Percentiles rank a stretch among this genome's conserved stretches.
Evolutionary conservation across 2,113 vertebrate species (phyloP).

Genomic region (Eurystomus gularis): DNA sequence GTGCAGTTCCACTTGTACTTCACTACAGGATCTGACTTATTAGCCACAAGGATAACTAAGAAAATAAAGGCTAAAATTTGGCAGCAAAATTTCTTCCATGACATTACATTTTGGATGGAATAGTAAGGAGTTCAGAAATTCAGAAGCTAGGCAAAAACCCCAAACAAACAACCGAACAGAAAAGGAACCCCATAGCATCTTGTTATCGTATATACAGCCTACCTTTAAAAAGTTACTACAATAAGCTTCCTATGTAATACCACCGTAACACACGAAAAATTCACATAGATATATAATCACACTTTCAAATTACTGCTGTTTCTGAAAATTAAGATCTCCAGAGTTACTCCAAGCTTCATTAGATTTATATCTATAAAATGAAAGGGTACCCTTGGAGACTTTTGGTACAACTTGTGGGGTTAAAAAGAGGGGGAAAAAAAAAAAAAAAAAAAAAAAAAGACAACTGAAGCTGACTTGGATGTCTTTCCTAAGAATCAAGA

Average conservation of each 20-base stretch:
- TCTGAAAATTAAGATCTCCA: background rate
- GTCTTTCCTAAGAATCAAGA: conserved; percentile 18
- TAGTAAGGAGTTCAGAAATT: background rate
- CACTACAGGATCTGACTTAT: background rate
- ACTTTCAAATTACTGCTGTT: background rate
- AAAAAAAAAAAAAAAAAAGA: background rate
- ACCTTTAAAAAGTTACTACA: background rate
- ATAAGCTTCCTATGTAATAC: background rate
- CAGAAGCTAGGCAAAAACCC: background rate
- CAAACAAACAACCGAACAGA: background rate
- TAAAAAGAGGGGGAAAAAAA: background rate
- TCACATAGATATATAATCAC: background rate
- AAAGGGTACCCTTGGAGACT: background rate
- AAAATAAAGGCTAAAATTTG: background rate
- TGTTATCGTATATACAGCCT: background rate
- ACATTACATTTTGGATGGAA: background rate
- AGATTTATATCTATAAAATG: conserved; percentile 18
- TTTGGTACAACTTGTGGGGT: background rate
- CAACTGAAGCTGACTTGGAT: background rate
- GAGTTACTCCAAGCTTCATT: background rate
- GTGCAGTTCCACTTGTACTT: background rate
- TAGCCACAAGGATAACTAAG: background rate
- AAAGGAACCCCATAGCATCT: background rate
- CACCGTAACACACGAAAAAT: background rate
- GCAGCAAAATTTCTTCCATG: background rate